Conservation (phyloP, 2,797 vertebrate genomes). For the Malurus leucopterus region DNA sequence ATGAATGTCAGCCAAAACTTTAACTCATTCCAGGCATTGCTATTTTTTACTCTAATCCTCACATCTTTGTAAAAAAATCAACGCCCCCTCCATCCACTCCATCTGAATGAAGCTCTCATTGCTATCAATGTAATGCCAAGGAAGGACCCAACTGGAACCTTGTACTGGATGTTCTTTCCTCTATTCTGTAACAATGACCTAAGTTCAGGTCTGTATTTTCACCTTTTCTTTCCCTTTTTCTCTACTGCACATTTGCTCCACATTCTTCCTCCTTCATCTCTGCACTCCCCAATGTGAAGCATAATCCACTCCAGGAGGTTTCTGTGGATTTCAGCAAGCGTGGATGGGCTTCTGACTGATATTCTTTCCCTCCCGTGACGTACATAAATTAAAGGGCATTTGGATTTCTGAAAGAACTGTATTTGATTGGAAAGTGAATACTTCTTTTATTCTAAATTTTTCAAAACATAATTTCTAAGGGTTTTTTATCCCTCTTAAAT, state of each 20-base stretch:
- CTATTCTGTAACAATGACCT: neutral
- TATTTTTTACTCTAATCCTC: neutral
- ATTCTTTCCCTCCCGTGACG: neutral
- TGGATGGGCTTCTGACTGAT: neutral
- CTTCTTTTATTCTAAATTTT: neutral
- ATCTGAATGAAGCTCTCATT: neutral
- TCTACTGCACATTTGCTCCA: neutral
- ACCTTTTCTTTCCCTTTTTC: neutral
- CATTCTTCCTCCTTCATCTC: neutral
- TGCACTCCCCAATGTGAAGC: neutral
- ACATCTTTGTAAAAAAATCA: neutral
- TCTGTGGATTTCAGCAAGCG: neutral
- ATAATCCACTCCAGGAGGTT: neutral
- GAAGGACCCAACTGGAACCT: neutral
- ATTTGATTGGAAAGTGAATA: neutral
- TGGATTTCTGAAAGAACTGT: neutral
- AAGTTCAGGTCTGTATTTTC: neutral
- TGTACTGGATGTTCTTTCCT: neutral
- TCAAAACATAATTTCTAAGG: constrained; percentile 6
- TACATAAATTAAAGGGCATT: neutral
- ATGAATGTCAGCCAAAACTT: neutral
- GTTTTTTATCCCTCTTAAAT: neutral
- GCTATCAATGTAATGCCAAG: neutral
- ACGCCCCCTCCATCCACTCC: neutral
- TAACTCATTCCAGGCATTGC: neutral